Base-by-base conservation (phyloP, 2,888 invertebrate genomes). In the Pristionchus mayeri region DNA sequence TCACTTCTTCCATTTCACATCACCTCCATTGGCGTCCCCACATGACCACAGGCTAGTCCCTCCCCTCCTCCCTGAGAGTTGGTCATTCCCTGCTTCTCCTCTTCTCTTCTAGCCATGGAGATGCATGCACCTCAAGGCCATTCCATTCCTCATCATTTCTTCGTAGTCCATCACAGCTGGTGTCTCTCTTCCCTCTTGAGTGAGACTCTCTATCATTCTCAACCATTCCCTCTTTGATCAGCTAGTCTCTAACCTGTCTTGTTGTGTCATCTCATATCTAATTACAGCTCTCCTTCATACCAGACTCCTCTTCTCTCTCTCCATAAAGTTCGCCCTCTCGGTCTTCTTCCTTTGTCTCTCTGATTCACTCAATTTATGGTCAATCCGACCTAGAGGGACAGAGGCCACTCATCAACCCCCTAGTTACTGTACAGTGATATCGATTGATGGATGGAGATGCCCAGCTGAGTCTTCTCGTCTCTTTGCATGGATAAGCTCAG, bases 71-170 rank as follows among this genome's bases (percentile, higher is more conserved):
- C 30, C 40, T 24, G 54, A 13, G 44, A 44, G n/a, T 18, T 63
- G 21, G 21, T 34, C 34, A 30, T 34, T 63, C 63, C 27, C 34
- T 63, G 16, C 6, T 63, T 34, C 18, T 34, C 63, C 34, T 63
- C 34, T 63, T 9, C 34, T 18, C 21, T 34, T 63, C 34, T 57
- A n/a, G 54, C 63, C 37, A 60, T 60, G 27, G n/a, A 2, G 54
- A 54, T 63, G 3, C 3, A 18, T 37, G 7, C 6, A 44, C 13
- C 44, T 54, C 71, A 71, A 71, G 71, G 71, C 30, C 71, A 37
- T 40, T 71, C 44, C 27, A 30, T 37, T 67, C 71, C 71, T 71
- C 71, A 71, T 71, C 24, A 71, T 71, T 71, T 71, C 71, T 71
- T 44, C 11, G 40, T 71, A 4, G n/a, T 44, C 71, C 40, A 13